phyloP scores from a whole-genome alignment of 2,797 vertebrate species.

The Naso thynnoides region DNA sequence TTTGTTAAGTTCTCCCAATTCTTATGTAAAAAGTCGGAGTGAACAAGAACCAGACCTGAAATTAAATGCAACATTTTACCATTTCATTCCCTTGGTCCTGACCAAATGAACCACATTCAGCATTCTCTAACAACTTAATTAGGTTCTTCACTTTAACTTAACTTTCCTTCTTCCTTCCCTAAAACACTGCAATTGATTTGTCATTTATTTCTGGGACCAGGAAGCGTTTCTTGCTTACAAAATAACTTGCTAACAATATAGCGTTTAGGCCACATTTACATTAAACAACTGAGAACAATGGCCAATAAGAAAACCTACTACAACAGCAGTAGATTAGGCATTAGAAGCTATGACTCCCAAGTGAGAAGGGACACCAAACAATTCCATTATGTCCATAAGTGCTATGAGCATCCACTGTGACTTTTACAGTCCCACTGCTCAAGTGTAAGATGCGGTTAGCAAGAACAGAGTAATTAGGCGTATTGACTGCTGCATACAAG shows the following conservation, averaged over 20 bases:
- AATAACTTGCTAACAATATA: conserved; percentile 2
- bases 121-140: not conserved
- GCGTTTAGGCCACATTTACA: conserved; percentile 7
- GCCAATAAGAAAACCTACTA: not conserved
- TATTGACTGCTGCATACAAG: conserved; percentile 69
- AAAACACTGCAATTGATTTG: not conserved
- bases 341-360: conserved; percentile 22
- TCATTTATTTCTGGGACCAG: not conserved
- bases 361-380: conserved; percentile 38
- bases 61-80: no score
- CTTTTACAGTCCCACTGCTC: conserved; percentile 64
- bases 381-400: conserved; percentile 63
- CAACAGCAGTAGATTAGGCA: conserved; percentile 32
- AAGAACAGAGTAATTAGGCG: conserved; percentile 73
- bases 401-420: conserved; percentile 47
- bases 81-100: no score
- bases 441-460: conserved; percentile 56
- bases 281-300: conserved; percentile 18
- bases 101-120: no score
- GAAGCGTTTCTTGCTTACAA: not conserved
- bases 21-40: no score
- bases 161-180: not conserved
- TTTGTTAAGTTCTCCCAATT: no score
- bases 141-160: not conserved
- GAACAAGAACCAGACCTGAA: no score